Evolutionary conservation across 2,113 vertebrate genomes (phyloP).

Genomic region (Glaucomys volans): DNA sequence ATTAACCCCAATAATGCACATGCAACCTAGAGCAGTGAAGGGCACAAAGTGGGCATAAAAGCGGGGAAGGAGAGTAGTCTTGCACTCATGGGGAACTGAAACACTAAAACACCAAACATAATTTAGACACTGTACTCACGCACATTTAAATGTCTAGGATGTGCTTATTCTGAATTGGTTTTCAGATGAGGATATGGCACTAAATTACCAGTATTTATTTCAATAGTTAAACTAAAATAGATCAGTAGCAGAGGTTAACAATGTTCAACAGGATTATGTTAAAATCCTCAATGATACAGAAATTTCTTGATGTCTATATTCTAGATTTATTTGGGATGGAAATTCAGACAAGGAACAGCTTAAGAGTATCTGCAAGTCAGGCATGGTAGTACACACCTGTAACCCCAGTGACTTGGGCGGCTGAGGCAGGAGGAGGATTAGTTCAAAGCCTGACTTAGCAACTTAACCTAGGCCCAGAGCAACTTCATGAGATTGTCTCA

Average conservation of each 20-base stretch:
- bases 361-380: not conserved
- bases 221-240: not conserved
- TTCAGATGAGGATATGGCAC: not conserved
- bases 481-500: too few species aligned
- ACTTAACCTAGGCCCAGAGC: too few species aligned
- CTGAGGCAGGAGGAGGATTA: too few species aligned
- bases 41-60: not conserved
- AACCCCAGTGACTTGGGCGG: too few species aligned
- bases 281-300: not conserved
- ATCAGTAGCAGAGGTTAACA: conserved; percentile 19
- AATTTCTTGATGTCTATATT: not conserved
- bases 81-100: not conserved
- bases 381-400: too few species aligned
- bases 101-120: not conserved
- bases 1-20: not conserved
- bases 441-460: too few species aligned
- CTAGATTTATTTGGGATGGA: not conserved
- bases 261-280: not conserved
- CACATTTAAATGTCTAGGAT: not conserved
- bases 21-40: not conserved
- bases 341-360: not conserved
- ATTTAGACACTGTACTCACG: not conserved
- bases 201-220: not conserved
- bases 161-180: conserved; percentile 6
- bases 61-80: not conserved